Conservation (phyloP, 2,797 vertebrate genomes). For the Lepidocolaptes lacrymiger region DNA sequence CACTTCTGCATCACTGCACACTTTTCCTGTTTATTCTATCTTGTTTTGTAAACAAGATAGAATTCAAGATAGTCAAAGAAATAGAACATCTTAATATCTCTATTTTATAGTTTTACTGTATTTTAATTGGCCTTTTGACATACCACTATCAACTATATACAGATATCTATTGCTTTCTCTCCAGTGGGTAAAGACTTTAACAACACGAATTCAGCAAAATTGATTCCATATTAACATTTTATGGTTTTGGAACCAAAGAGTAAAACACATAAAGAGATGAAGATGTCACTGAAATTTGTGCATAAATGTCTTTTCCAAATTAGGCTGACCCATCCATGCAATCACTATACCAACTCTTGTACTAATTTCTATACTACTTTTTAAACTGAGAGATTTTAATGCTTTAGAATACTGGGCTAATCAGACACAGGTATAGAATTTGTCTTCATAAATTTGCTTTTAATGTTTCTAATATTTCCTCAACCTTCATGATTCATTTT, state of each 20-base stretch:
- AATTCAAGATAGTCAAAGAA: fast-evolving
- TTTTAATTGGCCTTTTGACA: neutral
- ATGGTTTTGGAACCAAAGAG: neutral
- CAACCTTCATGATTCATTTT: neutral
- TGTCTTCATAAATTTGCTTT: neutral
- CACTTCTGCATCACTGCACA: fast-evolving
- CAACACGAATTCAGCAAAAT: neutral
- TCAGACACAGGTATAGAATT: neutral
- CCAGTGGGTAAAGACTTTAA: neutral
- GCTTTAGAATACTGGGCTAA: neutral
- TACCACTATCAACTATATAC: neutral
- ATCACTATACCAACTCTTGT: neutral
- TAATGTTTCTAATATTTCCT: neutral
- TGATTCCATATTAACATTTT: neutral
- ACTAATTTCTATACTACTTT: neutral
- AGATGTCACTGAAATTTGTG: neutral
- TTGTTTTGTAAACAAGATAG: neutral
- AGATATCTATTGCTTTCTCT: neutral
- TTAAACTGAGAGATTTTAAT: neutral
- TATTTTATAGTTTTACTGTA: neutral
- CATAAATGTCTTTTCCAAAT: neutral
- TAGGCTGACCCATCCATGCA: neutral
- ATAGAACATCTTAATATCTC: fast-evolving
- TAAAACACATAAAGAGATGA: neutral
- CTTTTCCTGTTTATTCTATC: neutral